Evolutionary conservation across 2,113 vertebrate species (phyloP).

Genomic region (Pedetes capensis): DNA sequence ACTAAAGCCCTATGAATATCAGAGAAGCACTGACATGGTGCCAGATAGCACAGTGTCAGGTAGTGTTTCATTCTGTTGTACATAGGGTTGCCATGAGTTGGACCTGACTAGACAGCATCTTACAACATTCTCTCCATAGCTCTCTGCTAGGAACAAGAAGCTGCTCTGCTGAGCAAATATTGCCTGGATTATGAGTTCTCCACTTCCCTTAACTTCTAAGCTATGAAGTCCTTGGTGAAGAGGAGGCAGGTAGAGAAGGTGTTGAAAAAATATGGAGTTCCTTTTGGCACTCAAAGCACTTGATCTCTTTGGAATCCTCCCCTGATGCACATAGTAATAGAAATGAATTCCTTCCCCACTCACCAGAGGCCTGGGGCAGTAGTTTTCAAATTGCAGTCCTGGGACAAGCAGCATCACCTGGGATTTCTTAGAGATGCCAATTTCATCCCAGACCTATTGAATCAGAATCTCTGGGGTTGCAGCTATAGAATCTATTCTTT

Average conservation of each 20-base stretch:
- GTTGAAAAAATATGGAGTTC: not conserved
- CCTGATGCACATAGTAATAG: not conserved
- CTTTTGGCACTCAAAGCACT: not conserved
- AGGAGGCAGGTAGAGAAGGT: not conserved
- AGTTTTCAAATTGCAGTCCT: not conserved
- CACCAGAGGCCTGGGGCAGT: too few relatives aligned
- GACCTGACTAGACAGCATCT: too few relatives aligned
- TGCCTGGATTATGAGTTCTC: not conserved
- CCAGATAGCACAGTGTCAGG: too few relatives aligned
- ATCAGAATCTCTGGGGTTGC: not conserved
- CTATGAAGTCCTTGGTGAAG: not conserved
- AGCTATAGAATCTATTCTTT: too few relatives aligned
- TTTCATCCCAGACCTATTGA: not conserved
- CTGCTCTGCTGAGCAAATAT: not conserved
- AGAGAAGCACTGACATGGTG: too few relatives aligned
- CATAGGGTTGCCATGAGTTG: too few relatives aligned
- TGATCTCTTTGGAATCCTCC: not conserved
- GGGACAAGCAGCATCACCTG: not conserved
- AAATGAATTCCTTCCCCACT: not conserved
- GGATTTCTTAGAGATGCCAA: not conserved
- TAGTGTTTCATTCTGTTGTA: too few relatives aligned
- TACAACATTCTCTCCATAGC: not conserved
- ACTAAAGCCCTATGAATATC: too few relatives aligned
- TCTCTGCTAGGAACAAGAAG: not conserved
- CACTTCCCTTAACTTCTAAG: not conserved